A percentile compares a stretch with the other conserved stretches of the same genome.
These are phyloP conservation scores for Drosophila nigromelanica DNA, from an alignment of 1,140 invertebrate genomes.

Conservation along the genomic window DNA sequence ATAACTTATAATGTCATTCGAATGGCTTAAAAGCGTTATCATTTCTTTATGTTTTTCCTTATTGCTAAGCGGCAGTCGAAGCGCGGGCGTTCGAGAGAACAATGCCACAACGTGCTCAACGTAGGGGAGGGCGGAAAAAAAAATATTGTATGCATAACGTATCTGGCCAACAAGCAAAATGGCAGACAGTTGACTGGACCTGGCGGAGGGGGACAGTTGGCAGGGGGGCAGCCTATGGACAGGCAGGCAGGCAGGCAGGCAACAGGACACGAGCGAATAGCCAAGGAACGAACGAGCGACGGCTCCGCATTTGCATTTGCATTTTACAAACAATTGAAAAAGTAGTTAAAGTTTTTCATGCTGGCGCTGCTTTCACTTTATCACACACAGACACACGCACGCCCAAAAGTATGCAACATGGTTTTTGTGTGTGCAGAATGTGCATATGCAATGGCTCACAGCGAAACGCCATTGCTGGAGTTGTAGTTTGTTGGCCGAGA, in stretches of 20 bases:
- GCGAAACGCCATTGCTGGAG: slow-evolving; percentile 16
- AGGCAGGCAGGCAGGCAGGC: slow-evolving; percentile 1
- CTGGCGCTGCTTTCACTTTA: slow-evolving; percentile 60
- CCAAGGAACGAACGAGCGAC: slow-evolving; percentile 17
- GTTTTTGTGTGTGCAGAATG: slow-evolving; percentile 28
- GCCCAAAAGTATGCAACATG: slow-evolving; percentile 44
- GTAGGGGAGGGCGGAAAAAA: slow-evolving; percentile 13
- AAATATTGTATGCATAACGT: slow-evolving; percentile 75
- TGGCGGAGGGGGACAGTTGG: neutral
- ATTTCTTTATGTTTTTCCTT: slow-evolving; percentile 63
- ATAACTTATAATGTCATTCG: slow-evolving; percentile 67
- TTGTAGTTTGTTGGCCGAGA: slow-evolving; percentile 38
- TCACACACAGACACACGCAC: slow-evolving; percentile 33
- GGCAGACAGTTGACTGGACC: slow-evolving; percentile 47
- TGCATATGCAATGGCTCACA: slow-evolving; percentile 68
- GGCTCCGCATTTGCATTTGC: slow-evolving; percentile 64
- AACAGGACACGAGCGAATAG: slow-evolving; percentile 26
- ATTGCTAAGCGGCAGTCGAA: slow-evolving; percentile 54
- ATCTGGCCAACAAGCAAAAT: slow-evolving; percentile 48
- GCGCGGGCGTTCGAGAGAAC: slow-evolving; percentile 23
- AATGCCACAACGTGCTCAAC: slow-evolving; percentile 3
- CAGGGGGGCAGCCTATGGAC: neutral
- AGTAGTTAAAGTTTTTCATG: slow-evolving; percentile 80
- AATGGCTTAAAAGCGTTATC: slow-evolving; percentile 66
- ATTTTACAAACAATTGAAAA: slow-evolving; percentile 83